Conservation (phyloP, 2,113 vertebrate genomes). For the Serinus canaria region DNA sequence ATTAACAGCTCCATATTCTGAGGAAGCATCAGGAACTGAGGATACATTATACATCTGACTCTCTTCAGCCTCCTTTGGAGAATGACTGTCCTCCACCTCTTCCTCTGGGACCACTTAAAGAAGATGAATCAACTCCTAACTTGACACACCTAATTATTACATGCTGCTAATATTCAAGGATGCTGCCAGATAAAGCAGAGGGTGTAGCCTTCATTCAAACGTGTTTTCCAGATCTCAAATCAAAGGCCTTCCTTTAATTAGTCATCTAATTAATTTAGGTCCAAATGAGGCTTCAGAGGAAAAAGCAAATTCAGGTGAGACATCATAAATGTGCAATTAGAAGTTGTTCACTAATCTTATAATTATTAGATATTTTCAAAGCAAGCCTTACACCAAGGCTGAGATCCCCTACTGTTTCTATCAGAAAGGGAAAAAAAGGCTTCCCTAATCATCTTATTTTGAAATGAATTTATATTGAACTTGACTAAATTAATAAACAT, state of each 20-base stretch:
- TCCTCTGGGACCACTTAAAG: neutral
- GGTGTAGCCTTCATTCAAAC: neutral
- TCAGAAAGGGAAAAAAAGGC: neutral
- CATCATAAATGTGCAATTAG: slow-evolving; percentile 40
- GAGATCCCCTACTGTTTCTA: neutral
- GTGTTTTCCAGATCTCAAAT: neutral
- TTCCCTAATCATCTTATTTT: neutral
- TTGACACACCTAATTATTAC: neutral
- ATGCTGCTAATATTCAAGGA: neutral
- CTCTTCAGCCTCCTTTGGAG: neutral
- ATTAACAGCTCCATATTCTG: neutral
- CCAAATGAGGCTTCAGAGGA: slow-evolving; percentile 19
- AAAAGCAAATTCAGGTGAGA: slow-evolving; percentile 22
- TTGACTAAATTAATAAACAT: neutral
- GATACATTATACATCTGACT: neutral
- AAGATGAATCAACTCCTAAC: slow-evolving; percentile 1
- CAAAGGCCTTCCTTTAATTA: slow-evolving; percentile 14
- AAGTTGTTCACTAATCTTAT: neutral
- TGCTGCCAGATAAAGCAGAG: slow-evolving; percentile 38
- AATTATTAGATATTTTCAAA: slow-evolving; percentile 33
- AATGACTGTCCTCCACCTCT: neutral
- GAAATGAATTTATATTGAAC: neutral
- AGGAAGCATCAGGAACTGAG: neutral
- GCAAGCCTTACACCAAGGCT: neutral
- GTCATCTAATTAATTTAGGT: slow-evolving; percentile 13